Evolutionary conservation across 2,113 vertebrate species (phyloP).

Genomic region (Tetrax tetrax): DNA sequence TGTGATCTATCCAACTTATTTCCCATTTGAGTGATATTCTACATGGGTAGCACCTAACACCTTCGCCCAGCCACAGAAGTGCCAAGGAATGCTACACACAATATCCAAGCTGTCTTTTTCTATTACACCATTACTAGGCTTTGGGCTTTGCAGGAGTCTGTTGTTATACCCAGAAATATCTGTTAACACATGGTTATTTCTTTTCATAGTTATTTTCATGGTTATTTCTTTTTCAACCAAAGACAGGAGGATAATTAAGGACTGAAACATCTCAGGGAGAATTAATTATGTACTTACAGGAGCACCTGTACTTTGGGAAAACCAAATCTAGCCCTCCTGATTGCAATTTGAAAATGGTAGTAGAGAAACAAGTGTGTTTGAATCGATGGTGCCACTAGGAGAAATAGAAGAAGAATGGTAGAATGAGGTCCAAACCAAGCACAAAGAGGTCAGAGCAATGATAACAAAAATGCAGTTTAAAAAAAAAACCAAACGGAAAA

Average conservation of each 20-base stretch:
- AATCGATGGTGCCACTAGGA: not conserved
- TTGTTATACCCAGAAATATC: not conserved
- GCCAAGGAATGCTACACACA: not conserved
- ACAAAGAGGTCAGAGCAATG: not conserved
- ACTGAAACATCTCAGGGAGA: not conserved
- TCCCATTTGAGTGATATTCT: not conserved
- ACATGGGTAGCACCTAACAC: not conserved
- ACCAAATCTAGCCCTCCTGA: not conserved
- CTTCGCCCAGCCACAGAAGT: not conserved
- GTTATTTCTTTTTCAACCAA: not conserved
- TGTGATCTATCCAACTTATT: not conserved
- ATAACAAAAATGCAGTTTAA: not conserved
- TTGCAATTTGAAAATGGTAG: not conserved
- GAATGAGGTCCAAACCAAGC: not conserved
- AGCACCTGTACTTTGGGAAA: not conserved
- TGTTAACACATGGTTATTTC: not conserved
- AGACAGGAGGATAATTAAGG: not conserved
- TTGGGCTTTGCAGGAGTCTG: not conserved
- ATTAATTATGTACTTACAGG: not conserved
- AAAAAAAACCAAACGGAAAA: not conserved
- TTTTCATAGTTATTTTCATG: too few relatives aligned
- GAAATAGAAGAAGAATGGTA: not conserved
- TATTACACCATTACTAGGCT: not conserved
- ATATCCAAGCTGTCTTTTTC: not conserved
- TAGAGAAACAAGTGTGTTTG: fast-evolving